Percentiles rank a stretch among this genome's conserved stretches.
phyloP scores from a whole-genome alignment of 1,140 invertebrate species.

The Aporrectodea caliginosa region DNA sequence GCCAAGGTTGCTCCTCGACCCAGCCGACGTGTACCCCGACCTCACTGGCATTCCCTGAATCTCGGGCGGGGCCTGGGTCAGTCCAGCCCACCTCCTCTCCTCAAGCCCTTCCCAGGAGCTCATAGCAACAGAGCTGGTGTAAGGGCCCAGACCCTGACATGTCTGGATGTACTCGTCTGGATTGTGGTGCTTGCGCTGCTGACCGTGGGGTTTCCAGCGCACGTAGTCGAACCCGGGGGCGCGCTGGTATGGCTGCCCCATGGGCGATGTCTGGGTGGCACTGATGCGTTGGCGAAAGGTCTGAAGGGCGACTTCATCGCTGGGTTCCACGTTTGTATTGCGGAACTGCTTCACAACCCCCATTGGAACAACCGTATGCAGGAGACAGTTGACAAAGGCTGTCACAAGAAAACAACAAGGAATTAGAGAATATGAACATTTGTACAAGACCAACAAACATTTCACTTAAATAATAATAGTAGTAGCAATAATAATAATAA shows the following conservation, averaged over 20 bases:
- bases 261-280: neutral
- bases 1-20: constrained; percentile 12
- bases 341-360: neutral
- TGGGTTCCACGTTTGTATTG: neutral
- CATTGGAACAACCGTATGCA: neutral
- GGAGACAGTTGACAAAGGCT: no score
- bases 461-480: no score
- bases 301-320: neutral
- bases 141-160: constrained; percentile 19
- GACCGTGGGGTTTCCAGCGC: constrained; percentile 15
- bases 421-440: no score
- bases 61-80: constrained; percentile 16
- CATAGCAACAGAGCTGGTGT: constrained; percentile 15
- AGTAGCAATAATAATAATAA: no score
- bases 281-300: neutral
- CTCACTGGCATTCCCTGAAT: constrained; percentile 6
- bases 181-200: constrained; percentile 18
- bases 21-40: constrained; percentile 18
- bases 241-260: constrained; percentile 1
- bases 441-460: no score
- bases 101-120: constrained; percentile 19
- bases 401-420: no score
- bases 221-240: constrained; percentile 25
- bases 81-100: constrained; percentile 20
- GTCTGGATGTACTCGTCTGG: constrained; percentile 22